phyloP scores from a whole-genome alignment of 2,113 vertebrate species.

The Erpornis zantholeuca region DNA sequence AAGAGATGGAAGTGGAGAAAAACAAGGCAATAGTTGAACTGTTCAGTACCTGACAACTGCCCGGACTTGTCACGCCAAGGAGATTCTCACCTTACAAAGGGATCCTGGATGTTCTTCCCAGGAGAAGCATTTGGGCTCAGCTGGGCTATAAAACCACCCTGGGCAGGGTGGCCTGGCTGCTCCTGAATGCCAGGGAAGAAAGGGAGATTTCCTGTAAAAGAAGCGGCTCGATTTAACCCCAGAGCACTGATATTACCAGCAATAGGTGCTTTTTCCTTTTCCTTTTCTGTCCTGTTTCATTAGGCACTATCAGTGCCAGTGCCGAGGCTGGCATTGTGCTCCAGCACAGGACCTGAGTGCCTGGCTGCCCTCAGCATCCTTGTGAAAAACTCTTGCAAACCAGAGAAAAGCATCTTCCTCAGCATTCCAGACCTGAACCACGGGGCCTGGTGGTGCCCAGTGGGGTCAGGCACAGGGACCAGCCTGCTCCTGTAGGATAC shows the following conservation, averaged over 20 bases:
- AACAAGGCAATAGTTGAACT: not conserved
- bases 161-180: not conserved
- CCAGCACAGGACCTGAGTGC: not conserved
- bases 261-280: accelerated
- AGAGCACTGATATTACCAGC: not conserved
- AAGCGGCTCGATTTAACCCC: not conserved
- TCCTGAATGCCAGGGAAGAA: not conserved
- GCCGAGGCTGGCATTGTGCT: not conserved
- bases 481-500: not conserved
- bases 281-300: not conserved
- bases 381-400: not conserved
- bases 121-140: not conserved
- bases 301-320: not conserved
- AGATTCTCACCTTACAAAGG: not conserved
- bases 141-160: not conserved
- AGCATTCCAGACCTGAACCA: not conserved
- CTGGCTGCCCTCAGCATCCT: not conserved
- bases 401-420: not conserved
- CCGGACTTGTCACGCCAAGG: not conserved
- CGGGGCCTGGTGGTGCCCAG: not conserved
- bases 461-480: accelerated
- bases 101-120: not conserved
- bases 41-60: not conserved
- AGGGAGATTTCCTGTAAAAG: not conserved
- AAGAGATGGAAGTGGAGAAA: not conserved